Percentiles rank a stretch among this genome's conserved stretches.
Conservation (phyloP, 2,113 vertebrate genomes). For the Mesembrinibis cayennensis region DNA sequence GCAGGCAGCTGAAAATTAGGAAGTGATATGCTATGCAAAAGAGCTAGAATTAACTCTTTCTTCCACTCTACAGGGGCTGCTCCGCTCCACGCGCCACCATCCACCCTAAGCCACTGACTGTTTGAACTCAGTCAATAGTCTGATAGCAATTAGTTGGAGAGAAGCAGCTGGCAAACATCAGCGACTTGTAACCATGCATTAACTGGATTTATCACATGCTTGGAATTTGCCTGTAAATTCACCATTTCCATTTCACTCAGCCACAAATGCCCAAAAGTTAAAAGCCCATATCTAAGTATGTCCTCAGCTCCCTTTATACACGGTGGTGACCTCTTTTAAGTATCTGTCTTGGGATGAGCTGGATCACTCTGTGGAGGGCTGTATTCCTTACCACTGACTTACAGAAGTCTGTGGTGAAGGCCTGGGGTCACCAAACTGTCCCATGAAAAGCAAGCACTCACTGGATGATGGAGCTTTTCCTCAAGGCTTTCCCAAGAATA, state of each 20-base stretch:
- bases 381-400: background rate
- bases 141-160: background rate
- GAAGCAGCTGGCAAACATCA: background rate
- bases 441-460: background rate
- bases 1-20: background rate
- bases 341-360: background rate
- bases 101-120: background rate
- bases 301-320: background rate
- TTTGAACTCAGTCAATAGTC: background rate
- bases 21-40: background rate
- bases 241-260: background rate
- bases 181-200: background rate
- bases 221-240: constrained; percentile 5
- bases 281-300: background rate
- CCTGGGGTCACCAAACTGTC: background rate
- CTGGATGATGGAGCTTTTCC: background rate
- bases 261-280: background rate
- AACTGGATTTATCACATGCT: background rate
- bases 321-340: background rate
- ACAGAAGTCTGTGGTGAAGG: background rate
- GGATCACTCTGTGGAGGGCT: background rate
- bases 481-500: background rate
- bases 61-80: background rate
- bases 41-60: constrained; percentile 8
- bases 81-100: background rate